Conservation (phyloP, 2,888 invertebrate genomes). For the Tholera decimalis region DNA sequence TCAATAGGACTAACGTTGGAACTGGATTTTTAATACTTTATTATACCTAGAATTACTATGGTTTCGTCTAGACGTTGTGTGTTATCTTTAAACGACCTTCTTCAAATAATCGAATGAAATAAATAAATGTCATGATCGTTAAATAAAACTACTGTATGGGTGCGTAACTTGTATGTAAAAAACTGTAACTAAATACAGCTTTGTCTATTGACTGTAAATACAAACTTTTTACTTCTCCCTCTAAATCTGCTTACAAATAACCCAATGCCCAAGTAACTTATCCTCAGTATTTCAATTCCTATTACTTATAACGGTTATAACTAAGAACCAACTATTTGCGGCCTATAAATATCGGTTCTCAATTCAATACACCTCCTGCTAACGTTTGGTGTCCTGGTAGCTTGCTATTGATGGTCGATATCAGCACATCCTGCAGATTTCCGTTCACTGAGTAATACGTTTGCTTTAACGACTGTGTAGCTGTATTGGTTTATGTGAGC, state of each 20-base stretch:
- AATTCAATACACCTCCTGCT: conserved; percentile 75
- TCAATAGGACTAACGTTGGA: background rate
- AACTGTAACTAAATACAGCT: background rate
- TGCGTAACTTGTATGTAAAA: background rate
- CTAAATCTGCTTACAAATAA: too few species aligned
- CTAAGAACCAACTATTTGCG: conserved; percentile 65
- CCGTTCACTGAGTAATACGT: conserved; percentile 79
- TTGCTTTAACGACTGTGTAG: conserved; percentile 78
- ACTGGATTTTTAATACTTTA: background rate
- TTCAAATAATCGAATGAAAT: background rate
- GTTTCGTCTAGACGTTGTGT: conserved; percentile 22
- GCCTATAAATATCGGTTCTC: conserved; percentile 76
- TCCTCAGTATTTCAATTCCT: conserved; percentile 13
- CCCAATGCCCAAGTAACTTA: conserved; percentile 14
- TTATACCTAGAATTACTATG: background rate
- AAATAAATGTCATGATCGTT: background rate
- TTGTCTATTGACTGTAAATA: background rate
- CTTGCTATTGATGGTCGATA: conserved; percentile 76
- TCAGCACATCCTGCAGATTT: conserved; percentile 82
- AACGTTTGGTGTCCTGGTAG: conserved; percentile 71
- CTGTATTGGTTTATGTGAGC: conserved; percentile 54
- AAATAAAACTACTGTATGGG: background rate
- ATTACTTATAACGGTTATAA: conserved; percentile 57
- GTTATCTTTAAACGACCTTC: background rate
- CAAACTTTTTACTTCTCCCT: background rate